Evolutionary conservation across 1,140 invertebrate genomes (phyloP), one percentile per base, ranked within the genome.

Genomic region (Neodiprion virginianus): DNA sequence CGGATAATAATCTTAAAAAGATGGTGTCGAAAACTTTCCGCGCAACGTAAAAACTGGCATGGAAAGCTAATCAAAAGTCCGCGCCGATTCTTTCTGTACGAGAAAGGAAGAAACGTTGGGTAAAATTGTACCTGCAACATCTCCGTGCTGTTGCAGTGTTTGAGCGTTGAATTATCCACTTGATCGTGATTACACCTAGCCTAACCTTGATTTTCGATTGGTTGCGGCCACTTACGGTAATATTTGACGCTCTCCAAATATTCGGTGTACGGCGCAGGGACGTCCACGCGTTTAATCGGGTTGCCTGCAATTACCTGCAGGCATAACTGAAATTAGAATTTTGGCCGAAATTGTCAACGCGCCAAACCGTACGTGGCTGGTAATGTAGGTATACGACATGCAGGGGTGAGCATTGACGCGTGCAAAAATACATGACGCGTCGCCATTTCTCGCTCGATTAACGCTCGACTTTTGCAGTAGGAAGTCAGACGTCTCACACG

Each of bases 301-400:
- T 61, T 61, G 11, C 11, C 53, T 61, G 53, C 53, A 61, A 61
- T 61, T 61, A 61, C 53, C 53, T 61, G 7, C 53, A 61, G 53
- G 53, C 53, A 61, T 61, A 61, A 61, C 53, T 61, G 53, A 61
- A 61, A 61, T 61, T 61, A 61, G 53, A 61, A 61, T 61, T 61
- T 61, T 61, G 53, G 53, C n/a, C n/a, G 53, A 61, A 61, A 61
- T 61, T 61, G 53, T 61, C 53, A 61, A 61, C 53, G 53, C 53
- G 53, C 28, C 28, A 40, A 61, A 61, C 53, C 53, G 53, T 61
- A 40, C 28, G 28, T 40, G 28, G 28, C 28, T 40, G 28, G 2
- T 40, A 40, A 40, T 40, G 1, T 40, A 40, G 2, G 28, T 40
- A 40, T 40, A 40, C 28, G 1, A 40, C 28, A 40, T 40, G 28